These are phyloP conservation scores for Leptoclinus maculatus DNA, from an alignment of 2,797 vertebrate species.

Conservation along the genomic window DNA sequence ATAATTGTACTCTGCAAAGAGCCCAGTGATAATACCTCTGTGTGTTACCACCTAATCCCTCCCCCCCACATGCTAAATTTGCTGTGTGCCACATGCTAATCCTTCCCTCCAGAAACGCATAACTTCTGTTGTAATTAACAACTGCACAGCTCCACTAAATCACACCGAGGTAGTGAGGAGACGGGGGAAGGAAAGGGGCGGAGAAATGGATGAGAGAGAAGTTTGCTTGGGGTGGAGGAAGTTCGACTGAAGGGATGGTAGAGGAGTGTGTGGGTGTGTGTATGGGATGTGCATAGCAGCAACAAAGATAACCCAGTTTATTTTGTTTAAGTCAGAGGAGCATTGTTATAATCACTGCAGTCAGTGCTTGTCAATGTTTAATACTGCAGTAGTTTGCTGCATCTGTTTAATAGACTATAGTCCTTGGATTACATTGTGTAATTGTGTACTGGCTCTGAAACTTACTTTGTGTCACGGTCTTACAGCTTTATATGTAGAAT, in stretches of 20 bases:
- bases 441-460: background rate
- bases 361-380: slow-evolving; percentile 21
- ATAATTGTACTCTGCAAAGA: slow-evolving; percentile 75
- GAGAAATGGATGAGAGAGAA: slow-evolving; percentile 40
- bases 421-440: slow-evolving; percentile 12
- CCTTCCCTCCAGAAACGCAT: slow-evolving; percentile 72
- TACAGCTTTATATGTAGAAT: slow-evolving; percentile 13
- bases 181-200: slow-evolving; percentile 17
- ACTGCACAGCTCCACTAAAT: slow-evolving; percentile 60
- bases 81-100: slow-evolving; percentile 77
- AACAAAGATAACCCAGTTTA: slow-evolving; percentile 20
- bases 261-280: slow-evolving; percentile 12
- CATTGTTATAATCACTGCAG: slow-evolving; percentile 30
- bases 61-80: slow-evolving; percentile 69
- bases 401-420: slow-evolving; percentile 1
- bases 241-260: slow-evolving; percentile 7
- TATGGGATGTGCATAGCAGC: slow-evolving; percentile 25
- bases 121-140: slow-evolving; percentile 77
- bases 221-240: slow-evolving; percentile 23
- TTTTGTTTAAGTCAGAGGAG: slow-evolving; percentile 1
- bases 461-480: background rate
- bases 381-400: slow-evolving; percentile 10
- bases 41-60: slow-evolving; percentile 77
- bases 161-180: slow-evolving; percentile 38
- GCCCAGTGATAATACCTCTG: slow-evolving; percentile 72